These are phyloP conservation scores for Auanema freiburgensis DNA, from an alignment of 2,888 invertebrate genomes.

Conservation along the genomic window DNA sequence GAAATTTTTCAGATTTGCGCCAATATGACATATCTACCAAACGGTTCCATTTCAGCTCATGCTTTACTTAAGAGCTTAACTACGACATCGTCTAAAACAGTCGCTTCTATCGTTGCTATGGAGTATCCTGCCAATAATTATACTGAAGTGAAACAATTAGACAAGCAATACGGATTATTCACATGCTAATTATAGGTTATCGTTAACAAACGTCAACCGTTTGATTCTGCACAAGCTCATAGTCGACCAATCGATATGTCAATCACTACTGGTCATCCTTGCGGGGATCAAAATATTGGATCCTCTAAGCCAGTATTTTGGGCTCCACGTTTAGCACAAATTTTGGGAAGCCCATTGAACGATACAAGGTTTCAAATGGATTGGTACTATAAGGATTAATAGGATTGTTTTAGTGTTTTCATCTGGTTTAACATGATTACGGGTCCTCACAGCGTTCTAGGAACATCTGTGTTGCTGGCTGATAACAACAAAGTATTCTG, in stretches of 20 bases:
- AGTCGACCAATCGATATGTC: slow-evolving; percentile 40
- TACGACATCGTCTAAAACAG: slow-evolving; percentile 30
- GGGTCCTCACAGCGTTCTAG: slow-evolving; percentile 33
- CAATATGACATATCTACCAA: slow-evolving; percentile 43
- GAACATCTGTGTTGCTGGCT: slow-evolving; percentile 27
- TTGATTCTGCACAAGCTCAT: slow-evolving; percentile 33
- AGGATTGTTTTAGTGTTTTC: slow-evolving; percentile 23
- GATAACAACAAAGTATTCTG: slow-evolving; percentile 41
- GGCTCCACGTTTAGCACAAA: slow-evolving; percentile 24
- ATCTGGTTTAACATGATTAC: slow-evolving; percentile 36
- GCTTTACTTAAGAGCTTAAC: slow-evolving; percentile 34
- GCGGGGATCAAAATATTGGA: slow-evolving; percentile 46
- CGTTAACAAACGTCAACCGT: slow-evolving; percentile 39
- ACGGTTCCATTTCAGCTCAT: slow-evolving; percentile 41
- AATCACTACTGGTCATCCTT: slow-evolving; percentile 44
- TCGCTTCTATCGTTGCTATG: slow-evolving; percentile 45
- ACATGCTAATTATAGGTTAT: slow-evolving; percentile 32
- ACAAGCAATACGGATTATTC: neutral
- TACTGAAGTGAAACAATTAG: slow-evolving; percentile 35
- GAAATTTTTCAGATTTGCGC: slow-evolving; percentile 35
- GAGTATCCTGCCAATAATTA: slow-evolving; percentile 52
- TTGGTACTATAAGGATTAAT: neutral
- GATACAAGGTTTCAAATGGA: slow-evolving; percentile 27
- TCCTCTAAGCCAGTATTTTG: slow-evolving; percentile 24
- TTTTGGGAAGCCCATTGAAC: slow-evolving; percentile 29